Evolutionary conservation across 2,888 invertebrate species (phyloP).

Genomic region (Agrotis exclamationis): DNA sequence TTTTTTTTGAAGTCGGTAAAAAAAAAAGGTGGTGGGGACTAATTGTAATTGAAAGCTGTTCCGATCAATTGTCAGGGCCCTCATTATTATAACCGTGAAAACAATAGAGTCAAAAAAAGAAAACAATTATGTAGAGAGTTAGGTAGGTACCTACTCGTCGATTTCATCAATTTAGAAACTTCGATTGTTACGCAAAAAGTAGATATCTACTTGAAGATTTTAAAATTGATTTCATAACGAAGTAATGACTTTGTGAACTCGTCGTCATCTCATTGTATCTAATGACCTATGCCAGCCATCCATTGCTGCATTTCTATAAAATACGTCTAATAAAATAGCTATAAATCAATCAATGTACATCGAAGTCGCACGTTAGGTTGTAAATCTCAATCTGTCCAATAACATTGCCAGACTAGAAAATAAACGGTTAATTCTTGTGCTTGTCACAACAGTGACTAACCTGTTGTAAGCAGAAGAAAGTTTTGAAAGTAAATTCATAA

Average conservation of each 20-base stretch:
- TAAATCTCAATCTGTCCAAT: conserved; percentile 42
- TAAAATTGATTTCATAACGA: conserved; percentile 38
- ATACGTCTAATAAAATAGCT: conserved; percentile 5
- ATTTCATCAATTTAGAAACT: conserved; percentile 48
- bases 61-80: not conserved
- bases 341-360: conserved; percentile 40
- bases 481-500: not conserved
- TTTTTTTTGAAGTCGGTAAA: too few species aligned
- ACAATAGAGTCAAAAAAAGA: conserved; percentile 10
- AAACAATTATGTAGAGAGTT: conserved; percentile 33
- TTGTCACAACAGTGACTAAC: not conserved
- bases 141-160: conserved; percentile 17
- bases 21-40: too few species aligned
- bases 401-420: conserved; percentile 12
- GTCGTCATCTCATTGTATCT: not conserved
- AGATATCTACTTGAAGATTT: not conserved
- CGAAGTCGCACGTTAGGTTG: conserved; percentile 15
- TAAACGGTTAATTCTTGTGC: conserved; percentile 21
- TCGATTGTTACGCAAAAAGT: conserved; percentile 18
- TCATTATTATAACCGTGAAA: conserved; percentile 1
- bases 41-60: not conserved
- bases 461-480: not conserved
- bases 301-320: conserved; percentile 23
- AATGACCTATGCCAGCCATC: conserved; percentile 3
- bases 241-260: not conserved